phyloP scores from a whole-genome alignment of 2,797 vertebrate genomes.

The Otus scops region DNA sequence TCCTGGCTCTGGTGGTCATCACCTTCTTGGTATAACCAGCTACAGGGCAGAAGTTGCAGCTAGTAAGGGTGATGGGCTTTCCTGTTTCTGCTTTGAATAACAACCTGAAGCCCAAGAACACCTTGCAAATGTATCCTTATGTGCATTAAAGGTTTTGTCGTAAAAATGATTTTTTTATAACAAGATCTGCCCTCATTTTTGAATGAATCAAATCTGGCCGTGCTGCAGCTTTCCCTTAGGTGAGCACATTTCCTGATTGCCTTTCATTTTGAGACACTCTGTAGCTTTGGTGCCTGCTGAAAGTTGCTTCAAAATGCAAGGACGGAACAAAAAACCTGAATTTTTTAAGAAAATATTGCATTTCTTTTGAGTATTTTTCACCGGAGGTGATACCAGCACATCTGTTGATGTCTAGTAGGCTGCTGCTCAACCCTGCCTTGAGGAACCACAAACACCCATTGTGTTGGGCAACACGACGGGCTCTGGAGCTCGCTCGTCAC shows the following conservation, averaged over 20 bases:
- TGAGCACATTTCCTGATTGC: not conserved
- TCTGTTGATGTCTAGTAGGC: not conserved
- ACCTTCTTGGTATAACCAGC: not conserved
- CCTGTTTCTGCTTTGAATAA: not conserved
- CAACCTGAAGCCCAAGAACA: not conserved
- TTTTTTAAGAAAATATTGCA: not conserved
- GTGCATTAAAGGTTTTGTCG: not conserved
- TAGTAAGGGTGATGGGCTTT: not conserved
- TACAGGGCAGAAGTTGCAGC: not conserved
- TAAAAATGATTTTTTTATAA: not conserved
- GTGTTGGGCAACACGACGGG: not conserved
- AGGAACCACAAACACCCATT: constrained; percentile 12
- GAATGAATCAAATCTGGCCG: not conserved
- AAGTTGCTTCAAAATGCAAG: not conserved
- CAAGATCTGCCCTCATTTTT: not conserved
- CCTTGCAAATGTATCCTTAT: not conserved
- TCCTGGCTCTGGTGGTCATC: not conserved
- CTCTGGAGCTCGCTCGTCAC: not conserved
- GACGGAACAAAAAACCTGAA: not conserved
- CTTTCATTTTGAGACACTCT: fast-evolving
- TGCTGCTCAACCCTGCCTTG: not conserved
- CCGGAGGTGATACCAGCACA: not conserved
- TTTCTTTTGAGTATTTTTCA: not conserved
- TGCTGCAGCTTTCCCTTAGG: not conserved
- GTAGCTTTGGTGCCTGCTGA: fast-evolving